Base-by-base conservation (phyloP, 30 jellyfish, hydroid and myxozoan species). In the Pseudorhiza aurosa region DNA sequence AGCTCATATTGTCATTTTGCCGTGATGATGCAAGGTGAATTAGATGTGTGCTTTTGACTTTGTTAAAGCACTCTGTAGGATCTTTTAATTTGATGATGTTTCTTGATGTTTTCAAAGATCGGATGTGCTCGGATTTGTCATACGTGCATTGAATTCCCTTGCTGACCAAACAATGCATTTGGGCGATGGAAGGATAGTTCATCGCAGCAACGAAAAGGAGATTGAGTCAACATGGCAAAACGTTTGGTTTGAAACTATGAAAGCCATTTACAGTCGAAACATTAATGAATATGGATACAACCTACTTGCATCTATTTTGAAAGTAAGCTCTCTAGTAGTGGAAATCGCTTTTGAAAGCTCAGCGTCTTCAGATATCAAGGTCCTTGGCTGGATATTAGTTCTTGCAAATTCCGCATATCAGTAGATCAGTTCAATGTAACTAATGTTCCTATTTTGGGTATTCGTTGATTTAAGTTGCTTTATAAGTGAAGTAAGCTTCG, bases 181-280 rank as follows among this genome's bases (percentile, higher is more conserved):
- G 6, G 29, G 27, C 3, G 39, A 33, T 4, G 68, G 35, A 14
- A 18, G 19, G 27, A 22, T 11, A 22, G 15, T 35, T 42, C 39
- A 35, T 8, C 2, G 17, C 77, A 10, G n/a, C 40, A 47, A 70
- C 39, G 25, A 6, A 26, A 70, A 70, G 31, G 83, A 70, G 67
- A 46, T 70, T 58, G 68, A 47, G 22, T n/a, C 83, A 70, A n/a
- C 45, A 15, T 70, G 83, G 83, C 83, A 55, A 26, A 45, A 47
- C 58, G 19, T 70, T 1, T 70, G 83, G 83, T 47, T 70, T 27
- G 83, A 70, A 28, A 46, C 83, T 22, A 10, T 70, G 31, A 70
- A 70, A 47, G 65, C 83, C 19, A 70, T 70, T 10, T 71, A 70
- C 31, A 70, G 83, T 33, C 60, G 83, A 22, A 70, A 70, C 69